Conservation (phyloP, 1,140 invertebrate genomes). For the Zaprionus vittiger region DNA sequence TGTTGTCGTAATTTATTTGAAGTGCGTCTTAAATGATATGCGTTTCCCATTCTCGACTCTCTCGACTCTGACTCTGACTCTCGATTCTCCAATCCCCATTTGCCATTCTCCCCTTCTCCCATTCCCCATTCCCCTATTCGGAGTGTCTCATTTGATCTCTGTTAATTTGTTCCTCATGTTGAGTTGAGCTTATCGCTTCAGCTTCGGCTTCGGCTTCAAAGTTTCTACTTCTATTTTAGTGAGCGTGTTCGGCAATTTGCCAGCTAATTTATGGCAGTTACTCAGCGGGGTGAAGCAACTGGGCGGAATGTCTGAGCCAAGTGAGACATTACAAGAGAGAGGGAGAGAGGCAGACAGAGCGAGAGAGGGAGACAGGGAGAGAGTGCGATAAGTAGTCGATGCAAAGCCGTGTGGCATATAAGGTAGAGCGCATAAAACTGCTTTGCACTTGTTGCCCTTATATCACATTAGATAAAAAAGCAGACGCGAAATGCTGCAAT, state of each 20-base stretch:
- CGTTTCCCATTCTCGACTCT: slow-evolving; percentile 54
- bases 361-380: not conserved
- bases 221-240: slow-evolving; percentile 50
- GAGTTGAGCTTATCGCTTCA: slow-evolving; percentile 42
- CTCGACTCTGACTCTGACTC: slow-evolving; percentile 5
- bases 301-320: slow-evolving; percentile 47
- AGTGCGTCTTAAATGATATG: slow-evolving; percentile 78
- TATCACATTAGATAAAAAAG: not conserved
- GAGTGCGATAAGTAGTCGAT: not conserved
- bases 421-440: not conserved
- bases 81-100: slow-evolving; percentile 37
- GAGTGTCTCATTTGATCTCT: slow-evolving; percentile 68
- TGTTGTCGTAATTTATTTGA: slow-evolving; percentile 69
- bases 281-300: slow-evolving; percentile 41
- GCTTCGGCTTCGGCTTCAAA: slow-evolving; percentile 45
- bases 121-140: slow-evolving; percentile 14
- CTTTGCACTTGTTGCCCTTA: slow-evolving; percentile 4
- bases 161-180: slow-evolving; percentile 68
- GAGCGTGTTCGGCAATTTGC: slow-evolving; percentile 54
- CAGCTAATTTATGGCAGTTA: slow-evolving; percentile 73
- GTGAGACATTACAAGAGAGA: slow-evolving; percentile 62
- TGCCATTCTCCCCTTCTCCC: slow-evolving; percentile 19
- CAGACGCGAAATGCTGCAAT: not conserved
- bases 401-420: not conserved
- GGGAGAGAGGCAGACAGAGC: not conserved